These are phyloP conservation scores for Grapholita molesta DNA, from an alignment of 1,140 invertebrate species.

Conservation along the genomic window DNA sequence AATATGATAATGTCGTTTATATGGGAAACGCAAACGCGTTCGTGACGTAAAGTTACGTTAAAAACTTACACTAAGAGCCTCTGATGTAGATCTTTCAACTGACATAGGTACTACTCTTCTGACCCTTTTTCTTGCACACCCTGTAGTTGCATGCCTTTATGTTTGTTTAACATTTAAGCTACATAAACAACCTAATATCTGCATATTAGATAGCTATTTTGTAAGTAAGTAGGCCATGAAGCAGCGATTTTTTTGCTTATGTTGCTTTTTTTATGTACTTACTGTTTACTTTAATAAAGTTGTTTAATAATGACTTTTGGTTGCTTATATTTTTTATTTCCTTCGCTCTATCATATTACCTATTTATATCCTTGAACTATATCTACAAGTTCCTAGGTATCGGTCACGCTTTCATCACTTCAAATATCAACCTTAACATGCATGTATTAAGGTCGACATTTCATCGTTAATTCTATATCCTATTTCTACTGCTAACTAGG, in stretches of 20 bases:
- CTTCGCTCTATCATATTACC: not conserved
- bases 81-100: no score
- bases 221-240: not conserved
- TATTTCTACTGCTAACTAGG: no score
- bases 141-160: not conserved
- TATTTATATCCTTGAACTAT: not conserved
- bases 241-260: not conserved
- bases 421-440: not conserved
- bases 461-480: not conserved
- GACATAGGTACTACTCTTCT: no score
- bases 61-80: no score
- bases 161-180: not conserved
- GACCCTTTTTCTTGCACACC: no score
- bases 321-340: not conserved
- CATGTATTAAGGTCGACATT: not conserved
- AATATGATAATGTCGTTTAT: no score
- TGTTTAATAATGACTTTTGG: not conserved
- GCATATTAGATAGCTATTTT: no score
- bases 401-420: no score
- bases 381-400: not conserved
- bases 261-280: not conserved
- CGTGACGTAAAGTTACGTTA: no score
- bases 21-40: no score
- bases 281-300: not conserved
- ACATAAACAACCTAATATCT: no score